phyloP scores from a whole-genome alignment of 2,888 invertebrate genomes.

The Stenurella melanura region DNA sequence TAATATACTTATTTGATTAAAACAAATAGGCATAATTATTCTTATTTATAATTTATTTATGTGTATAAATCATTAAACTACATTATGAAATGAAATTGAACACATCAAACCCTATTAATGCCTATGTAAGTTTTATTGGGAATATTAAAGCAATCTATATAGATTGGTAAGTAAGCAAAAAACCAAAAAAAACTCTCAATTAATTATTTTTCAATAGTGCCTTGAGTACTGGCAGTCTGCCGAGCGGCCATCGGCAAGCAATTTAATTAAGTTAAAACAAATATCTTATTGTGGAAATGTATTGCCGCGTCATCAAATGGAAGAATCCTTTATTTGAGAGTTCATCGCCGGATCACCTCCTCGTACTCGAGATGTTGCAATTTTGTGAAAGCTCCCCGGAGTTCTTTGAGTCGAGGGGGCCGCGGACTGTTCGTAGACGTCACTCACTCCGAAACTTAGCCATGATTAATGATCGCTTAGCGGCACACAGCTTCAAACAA shows the following conservation, averaged over 20 bases:
- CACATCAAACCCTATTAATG: neutral
- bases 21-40: too few species aligned
- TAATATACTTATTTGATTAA: too few species aligned
- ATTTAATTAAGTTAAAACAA: constrained; percentile 71
- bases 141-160: neutral
- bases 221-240: constrained; percentile 32
- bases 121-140: neutral
- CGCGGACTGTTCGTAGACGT: constrained; percentile 73
- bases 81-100: neutral
- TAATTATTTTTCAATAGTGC: constrained; percentile 29
- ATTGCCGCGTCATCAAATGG: constrained; percentile 69
- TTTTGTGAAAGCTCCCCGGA: constrained; percentile 74
- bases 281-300: constrained; percentile 64
- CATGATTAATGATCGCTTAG: constrained; percentile 77
- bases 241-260: constrained; percentile 55
- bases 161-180: neutral
- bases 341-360: constrained; percentile 68
- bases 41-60: too few species aligned
- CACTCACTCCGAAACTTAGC: constrained; percentile 75
- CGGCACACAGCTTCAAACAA: constrained; percentile 77
- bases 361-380: constrained; percentile 72
- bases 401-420: constrained; percentile 68
- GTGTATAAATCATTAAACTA: neutral
- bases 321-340: constrained; percentile 67
- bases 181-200: neutral